These are phyloP conservation scores for Avahi laniger DNA, from an alignment of 2,797 vertebrate genomes.

Conservation along the genomic window DNA sequence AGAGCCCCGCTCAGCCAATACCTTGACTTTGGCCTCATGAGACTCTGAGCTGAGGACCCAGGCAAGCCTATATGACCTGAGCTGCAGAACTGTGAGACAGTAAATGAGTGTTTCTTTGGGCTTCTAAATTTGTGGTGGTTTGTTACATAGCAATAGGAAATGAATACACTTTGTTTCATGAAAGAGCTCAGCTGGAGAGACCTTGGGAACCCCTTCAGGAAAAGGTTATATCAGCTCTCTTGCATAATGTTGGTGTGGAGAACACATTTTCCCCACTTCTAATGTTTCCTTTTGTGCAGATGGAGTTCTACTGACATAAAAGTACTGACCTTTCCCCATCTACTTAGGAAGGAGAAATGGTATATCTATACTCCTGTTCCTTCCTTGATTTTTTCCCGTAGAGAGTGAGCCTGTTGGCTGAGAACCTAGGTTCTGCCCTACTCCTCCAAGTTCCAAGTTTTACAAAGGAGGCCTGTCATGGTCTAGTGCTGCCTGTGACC, in stretches of 20 bases:
- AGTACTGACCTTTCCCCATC: background rate
- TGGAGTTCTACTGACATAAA: background rate
- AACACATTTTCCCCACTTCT: background rate
- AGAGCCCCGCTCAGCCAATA: background rate
- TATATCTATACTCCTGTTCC: background rate
- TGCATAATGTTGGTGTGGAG: background rate
- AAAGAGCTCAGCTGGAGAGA: background rate
- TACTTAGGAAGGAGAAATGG: background rate
- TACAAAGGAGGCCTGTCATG: background rate
- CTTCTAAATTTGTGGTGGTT: background rate
- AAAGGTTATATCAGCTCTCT: background rate
- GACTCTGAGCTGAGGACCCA: background rate
- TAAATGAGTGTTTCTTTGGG: background rate
- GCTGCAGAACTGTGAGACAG: background rate
- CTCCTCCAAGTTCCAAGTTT: background rate
- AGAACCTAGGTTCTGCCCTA: background rate
- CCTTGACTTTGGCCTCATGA: background rate
- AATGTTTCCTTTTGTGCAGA: background rate
- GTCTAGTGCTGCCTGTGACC: background rate
- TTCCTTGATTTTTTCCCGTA: background rate
- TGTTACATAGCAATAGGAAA: background rate
- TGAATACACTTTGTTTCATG: background rate
- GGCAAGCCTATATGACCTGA: background rate
- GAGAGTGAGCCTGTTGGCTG: background rate
- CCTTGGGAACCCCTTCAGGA: background rate